phyloP scores from a whole-genome alignment of 2,797 vertebrate species.

The Gymnoscopelus microlampas region DNA sequence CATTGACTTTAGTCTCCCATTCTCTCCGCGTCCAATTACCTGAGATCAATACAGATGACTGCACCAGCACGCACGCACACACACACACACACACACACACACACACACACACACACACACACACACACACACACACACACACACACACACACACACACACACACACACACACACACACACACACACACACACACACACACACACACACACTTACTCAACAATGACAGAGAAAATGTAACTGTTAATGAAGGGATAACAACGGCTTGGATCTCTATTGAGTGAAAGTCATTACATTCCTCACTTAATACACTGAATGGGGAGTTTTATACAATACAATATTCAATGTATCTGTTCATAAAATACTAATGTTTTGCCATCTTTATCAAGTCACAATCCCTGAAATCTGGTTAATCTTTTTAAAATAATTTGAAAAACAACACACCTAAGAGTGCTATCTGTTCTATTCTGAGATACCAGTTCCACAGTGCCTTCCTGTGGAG shows the following conservation, averaged over 20 bases:
- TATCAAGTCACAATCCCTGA: neutral
- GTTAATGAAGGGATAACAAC: constrained; percentile 23
- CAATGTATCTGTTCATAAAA: neutral
- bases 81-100: no score
- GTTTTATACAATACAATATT: no score
- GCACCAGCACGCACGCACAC: constrained; percentile 43
- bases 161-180: no score
- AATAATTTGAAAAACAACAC: neutral
- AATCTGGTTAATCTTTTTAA: constrained; percentile 30
- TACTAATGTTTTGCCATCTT: neutral
- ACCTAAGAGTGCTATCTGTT: no score
- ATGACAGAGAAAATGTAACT: constrained; percentile 3
- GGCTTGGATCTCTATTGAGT: no score
- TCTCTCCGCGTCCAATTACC: constrained; percentile 75
- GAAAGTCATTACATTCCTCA: no score
- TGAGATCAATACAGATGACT: constrained; percentile 79
- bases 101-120: neutral
- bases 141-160: no score
- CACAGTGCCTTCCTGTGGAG: constrained; percentile 75
- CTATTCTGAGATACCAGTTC: constrained; percentile 28
- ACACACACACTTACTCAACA: neutral
- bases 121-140: no score
- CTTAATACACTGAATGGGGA: constrained; percentile 6
- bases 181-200: no score
- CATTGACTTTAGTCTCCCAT: constrained; percentile 61